Conservation (phyloP, 2,888 invertebrate species). For the Gymnoscelis rufifasciata region DNA sequence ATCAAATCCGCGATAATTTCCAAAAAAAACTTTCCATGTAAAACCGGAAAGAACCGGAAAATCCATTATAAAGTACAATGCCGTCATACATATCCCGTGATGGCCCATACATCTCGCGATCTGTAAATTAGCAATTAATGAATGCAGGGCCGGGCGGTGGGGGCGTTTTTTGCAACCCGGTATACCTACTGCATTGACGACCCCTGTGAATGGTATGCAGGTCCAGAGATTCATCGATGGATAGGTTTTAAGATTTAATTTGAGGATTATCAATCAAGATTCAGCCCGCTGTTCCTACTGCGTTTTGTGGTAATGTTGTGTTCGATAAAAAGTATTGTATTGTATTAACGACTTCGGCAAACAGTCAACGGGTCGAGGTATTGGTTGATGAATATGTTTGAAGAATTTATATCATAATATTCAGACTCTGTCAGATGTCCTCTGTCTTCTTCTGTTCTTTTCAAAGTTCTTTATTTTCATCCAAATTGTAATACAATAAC, state of each 20-base stretch:
- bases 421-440: too few relatives aligned
- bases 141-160: constrained; percentile 47
- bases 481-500: too few relatives aligned
- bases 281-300: too few relatives aligned
- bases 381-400: too few relatives aligned
- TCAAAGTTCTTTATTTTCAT: too few relatives aligned
- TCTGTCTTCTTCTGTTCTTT: too few relatives aligned
- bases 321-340: too few relatives aligned
- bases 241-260: constrained; percentile 26
- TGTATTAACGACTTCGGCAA: too few relatives aligned
- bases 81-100: constrained; percentile 33
- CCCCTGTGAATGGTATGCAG: constrained; percentile 12
- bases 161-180: constrained; percentile 48
- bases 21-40: neutral
- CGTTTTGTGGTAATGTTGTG: too few relatives aligned
- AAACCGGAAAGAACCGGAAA: neutral
- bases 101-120: constrained; percentile 57
- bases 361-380: too few relatives aligned
- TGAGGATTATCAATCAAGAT: too few relatives aligned
- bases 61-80: constrained; percentile 13
- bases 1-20: neutral
- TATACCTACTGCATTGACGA: constrained; percentile 61
- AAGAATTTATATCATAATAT: too few relatives aligned
- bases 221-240: constrained; percentile 34
- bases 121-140: constrained; percentile 77